A percentile compares a stretch with the other conserved stretches of the same genome.
phyloP scores from a whole-genome alignment of 2,888 invertebrate species.

The Amphipoea lucens region DNA sequence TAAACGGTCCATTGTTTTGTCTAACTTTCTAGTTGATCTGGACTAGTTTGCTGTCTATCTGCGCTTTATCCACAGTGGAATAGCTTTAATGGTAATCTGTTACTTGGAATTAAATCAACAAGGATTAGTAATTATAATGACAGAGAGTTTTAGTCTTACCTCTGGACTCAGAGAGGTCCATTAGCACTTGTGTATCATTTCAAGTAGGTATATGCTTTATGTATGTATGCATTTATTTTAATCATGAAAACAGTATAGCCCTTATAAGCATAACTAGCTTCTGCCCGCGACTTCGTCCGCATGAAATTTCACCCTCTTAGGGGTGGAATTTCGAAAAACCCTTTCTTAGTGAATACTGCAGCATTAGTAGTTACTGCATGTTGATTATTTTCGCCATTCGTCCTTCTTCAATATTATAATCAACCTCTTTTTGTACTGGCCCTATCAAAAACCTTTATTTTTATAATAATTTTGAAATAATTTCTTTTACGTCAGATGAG shows the following conservation, averaged over 20 bases:
- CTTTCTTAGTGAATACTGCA: too few relatives aligned
- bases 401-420: too few relatives aligned
- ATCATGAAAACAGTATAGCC: neutral
- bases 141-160: neutral
- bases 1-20: constrained; percentile 70
- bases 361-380: too few relatives aligned
- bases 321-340: too few relatives aligned
- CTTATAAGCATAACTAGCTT: neutral
- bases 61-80: constrained; percentile 22
- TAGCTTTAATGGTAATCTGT: constrained; percentile 31
- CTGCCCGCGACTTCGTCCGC: too few relatives aligned
- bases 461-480: too few relatives aligned
- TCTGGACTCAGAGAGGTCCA: neutral
- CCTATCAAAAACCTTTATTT: too few relatives aligned
- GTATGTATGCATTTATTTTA: too few relatives aligned
- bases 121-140: constrained; percentile 9
- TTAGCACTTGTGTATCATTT: neutral
- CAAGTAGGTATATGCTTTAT: neutral
- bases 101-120: constrained; percentile 20
- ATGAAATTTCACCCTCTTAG: too few relatives aligned
- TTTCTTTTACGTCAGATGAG: too few relatives aligned
- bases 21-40: constrained; percentile 73
- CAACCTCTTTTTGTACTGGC: too few relatives aligned
- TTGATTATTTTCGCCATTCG: too few relatives aligned
- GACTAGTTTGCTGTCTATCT: constrained; percentile 63